Evolutionary conservation across 1,140 invertebrate genomes (phyloP).

Genomic region (Brachionus rubens): DNA sequence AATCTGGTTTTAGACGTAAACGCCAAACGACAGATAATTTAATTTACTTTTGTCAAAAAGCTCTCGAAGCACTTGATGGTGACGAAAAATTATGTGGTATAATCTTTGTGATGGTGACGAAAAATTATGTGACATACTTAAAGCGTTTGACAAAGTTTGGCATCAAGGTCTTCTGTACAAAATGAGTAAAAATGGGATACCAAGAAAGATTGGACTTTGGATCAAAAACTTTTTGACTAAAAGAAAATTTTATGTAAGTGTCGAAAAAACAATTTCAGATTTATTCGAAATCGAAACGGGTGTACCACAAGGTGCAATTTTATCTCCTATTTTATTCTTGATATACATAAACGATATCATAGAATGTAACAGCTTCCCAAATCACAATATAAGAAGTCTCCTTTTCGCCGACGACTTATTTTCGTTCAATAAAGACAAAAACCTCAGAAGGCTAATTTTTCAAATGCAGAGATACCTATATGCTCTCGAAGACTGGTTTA

Average conservation of each 20-base stretch:
- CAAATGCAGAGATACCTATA: constrained; percentile 13
- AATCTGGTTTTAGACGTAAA: too few relatives aligned
- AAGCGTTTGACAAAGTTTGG: constrained; percentile 24
- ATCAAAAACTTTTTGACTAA: background rate
- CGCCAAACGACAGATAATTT: too few relatives aligned
- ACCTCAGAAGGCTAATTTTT: background rate
- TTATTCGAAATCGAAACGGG: background rate
- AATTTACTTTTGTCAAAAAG: too few relatives aligned
- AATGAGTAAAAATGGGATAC: background rate
- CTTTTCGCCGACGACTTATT: too few relatives aligned
- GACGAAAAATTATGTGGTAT: too few relatives aligned
- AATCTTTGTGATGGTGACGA: too few relatives aligned
- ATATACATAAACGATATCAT: constrained; percentile 14
- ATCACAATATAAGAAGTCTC: background rate
- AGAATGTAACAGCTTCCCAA: background rate
- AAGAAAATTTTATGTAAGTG: background rate
- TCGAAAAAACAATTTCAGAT: background rate
- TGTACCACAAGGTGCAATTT: constrained; percentile 49
- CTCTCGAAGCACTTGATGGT: too few relatives aligned
- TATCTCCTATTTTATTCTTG: constrained; percentile 51
- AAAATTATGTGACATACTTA: background rate
- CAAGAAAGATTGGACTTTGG: background rate
- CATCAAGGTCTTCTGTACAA: background rate
- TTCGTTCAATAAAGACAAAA: background rate
- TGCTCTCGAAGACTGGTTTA: background rate